Conservation (phyloP, 2,888 invertebrate genomes). For the Pristionchus japonicus region DNA sequence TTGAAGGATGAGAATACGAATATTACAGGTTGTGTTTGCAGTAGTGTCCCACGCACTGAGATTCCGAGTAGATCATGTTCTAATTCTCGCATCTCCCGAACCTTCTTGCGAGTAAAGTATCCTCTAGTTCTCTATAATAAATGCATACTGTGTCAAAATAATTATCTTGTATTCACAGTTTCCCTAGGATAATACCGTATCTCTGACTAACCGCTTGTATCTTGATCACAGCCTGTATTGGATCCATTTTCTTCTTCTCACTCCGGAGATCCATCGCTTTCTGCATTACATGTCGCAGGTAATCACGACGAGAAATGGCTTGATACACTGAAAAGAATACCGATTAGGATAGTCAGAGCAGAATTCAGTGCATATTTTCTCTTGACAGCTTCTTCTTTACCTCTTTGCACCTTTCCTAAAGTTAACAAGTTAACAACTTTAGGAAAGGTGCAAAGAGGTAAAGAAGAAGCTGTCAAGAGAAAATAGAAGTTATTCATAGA, state of each 20-base stretch:
- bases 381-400: too few species aligned
- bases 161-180: too few species aligned
- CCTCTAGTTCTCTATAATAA: constrained; percentile 69
- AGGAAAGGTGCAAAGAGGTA: too few species aligned
- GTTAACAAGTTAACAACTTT: too few species aligned
- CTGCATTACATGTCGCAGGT: constrained; percentile 66
- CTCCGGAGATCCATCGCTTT: constrained; percentile 64
- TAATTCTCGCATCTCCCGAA: constrained; percentile 57
- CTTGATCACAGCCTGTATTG: constrained; percentile 62
- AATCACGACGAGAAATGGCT: constrained; percentile 63
- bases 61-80: constrained; percentile 60
- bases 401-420: too few species aligned
- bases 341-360: too few species aligned
- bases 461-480: too few species aligned
- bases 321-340: constrained; percentile 62
- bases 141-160: too few species aligned
- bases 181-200: too few species aligned
- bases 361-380: too few species aligned
- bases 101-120: constrained; percentile 62
- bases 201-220: constrained; percentile 65
- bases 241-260: constrained; percentile 59
- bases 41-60: constrained; percentile 50
- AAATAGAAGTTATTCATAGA: too few species aligned
- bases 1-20: neutral
- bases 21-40: neutral